Percentiles rank a stretch among this genome's conserved stretches.
Evolutionary conservation across 2,888 invertebrate species (phyloP).

Genomic region (Microchrysa polita): DNA sequence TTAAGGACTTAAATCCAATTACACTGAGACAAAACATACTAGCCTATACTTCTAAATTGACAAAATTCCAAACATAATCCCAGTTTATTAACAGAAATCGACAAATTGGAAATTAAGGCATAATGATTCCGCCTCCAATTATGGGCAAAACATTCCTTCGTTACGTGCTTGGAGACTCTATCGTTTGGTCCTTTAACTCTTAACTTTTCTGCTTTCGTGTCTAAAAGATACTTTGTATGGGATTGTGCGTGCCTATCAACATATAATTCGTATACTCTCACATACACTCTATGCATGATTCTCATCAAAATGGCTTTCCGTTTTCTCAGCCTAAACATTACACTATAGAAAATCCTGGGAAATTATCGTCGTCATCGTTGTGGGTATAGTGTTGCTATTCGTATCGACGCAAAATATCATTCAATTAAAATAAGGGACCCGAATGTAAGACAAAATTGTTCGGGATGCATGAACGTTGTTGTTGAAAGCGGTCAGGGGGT

Average conservation of each 20-base stretch:
- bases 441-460: neutral
- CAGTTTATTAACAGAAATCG: constrained; percentile 8
- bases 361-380: neutral
- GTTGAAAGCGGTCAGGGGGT: too few species aligned
- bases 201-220: neutral
- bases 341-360: neutral
- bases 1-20: too few species aligned
- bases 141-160: constrained; percentile 1
- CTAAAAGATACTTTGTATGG: neutral
- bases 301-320: neutral
- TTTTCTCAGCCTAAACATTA: neutral
- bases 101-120: constrained; percentile 20
- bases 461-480: too few species aligned
- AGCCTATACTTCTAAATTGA: neutral
- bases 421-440: constrained; percentile 13
- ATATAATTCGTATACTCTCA: too few species aligned
- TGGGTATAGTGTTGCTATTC: neutral
- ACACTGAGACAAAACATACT: neutral
- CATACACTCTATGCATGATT: neutral
- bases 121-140: constrained; percentile 15
- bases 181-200: neutral
- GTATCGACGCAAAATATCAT: constrained; percentile 8
- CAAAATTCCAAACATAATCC: neutral
- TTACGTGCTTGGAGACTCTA: neutral
- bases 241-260: too few species aligned